Evolutionary conservation across 2,797 vertebrate species (phyloP), one percentile per base, ranked within the genome.

Genomic region (Melanotaenia pygmaea): DNA sequence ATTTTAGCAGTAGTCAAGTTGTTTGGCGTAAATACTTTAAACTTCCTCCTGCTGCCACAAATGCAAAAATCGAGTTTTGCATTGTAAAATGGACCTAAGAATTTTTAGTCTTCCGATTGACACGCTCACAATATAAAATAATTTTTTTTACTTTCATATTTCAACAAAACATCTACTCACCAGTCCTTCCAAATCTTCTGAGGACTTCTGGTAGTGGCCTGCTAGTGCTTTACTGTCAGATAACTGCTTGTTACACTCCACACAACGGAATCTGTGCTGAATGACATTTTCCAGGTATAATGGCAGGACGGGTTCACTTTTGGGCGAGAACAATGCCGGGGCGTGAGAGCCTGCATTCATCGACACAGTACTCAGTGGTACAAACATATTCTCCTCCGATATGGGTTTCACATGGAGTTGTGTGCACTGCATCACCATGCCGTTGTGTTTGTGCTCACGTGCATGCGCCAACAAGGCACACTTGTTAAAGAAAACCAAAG

Each of bases 381-480:
- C 87, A 67, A 99, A 96, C 97, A 99, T 98, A 80, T 98, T 95
- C 63, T 97, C 96, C 24, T 93, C 68, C 1, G 97, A 94, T 73
- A 99, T 97, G 10, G 98, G 98, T 73, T 96, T 98, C 95, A 99
- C 95, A 7, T 96, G 94, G 76, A 99, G 95, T 91, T 99, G 98
- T 0, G 97, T 97, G 84, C 98, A 99, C 92, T 99, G 98, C 98
- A 99, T 99, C 80, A 97, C 93, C 4, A 93, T 88, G 26, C 98
- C 98, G 68, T 90, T 96, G 92, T 89, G 96, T 90, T 98, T 99
- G 85, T 99, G 98, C 77, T 97, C 97, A 18, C 98, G 94, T 1
- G 98, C 98, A 0, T 99, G 98, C 5, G 96, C 96, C 63, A 99
- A 89, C 91, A 99, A 90, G 78, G 97, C 97, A 71, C 98, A 99